Conservation (phyloP, 2,888 invertebrate species). For the Salticus scenicus region DNA sequence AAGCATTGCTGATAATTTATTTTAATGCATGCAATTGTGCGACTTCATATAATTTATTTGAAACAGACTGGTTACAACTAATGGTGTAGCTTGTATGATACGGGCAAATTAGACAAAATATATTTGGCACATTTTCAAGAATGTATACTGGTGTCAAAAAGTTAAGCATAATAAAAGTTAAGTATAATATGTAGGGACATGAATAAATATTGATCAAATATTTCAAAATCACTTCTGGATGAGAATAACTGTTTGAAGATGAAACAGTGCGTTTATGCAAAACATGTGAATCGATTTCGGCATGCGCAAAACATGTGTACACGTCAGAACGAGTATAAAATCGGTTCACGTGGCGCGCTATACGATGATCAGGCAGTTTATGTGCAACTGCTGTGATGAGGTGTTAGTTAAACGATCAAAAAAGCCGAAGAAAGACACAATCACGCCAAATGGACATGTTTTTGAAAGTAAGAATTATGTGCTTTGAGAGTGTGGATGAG, state of each 20-base stretch:
- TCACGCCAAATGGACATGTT: slow-evolving; percentile 1
- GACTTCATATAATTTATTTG: no score
- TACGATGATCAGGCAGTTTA: not conserved
- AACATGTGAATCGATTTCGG: not conserved
- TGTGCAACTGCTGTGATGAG: not conserved
- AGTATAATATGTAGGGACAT: not conserved
- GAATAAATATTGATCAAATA: not conserved
- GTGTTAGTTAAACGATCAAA: not conserved
- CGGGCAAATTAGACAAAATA: no score
- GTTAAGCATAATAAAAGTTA: not conserved
- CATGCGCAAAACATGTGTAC: not conserved
- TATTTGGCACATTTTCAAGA: no score
- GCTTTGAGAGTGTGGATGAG: slow-evolving; percentile 1
- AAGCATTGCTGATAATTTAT: no score
- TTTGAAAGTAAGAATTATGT: slow-evolving; percentile 16
- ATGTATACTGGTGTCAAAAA: not conserved
- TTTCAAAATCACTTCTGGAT: not conserved
- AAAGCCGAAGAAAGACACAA: not conserved
- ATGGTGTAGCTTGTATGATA: no score
- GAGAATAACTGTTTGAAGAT: not conserved
- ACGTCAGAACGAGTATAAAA: not conserved
- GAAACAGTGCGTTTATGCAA: not conserved
- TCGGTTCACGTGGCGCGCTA: not conserved
- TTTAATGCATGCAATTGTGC: no score
- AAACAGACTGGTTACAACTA: no score